Percentiles rank a stretch among this genome's conserved stretches.
Conservation (phyloP, 2,888 invertebrate genomes). For the Teinopalpus imperialis region DNA sequence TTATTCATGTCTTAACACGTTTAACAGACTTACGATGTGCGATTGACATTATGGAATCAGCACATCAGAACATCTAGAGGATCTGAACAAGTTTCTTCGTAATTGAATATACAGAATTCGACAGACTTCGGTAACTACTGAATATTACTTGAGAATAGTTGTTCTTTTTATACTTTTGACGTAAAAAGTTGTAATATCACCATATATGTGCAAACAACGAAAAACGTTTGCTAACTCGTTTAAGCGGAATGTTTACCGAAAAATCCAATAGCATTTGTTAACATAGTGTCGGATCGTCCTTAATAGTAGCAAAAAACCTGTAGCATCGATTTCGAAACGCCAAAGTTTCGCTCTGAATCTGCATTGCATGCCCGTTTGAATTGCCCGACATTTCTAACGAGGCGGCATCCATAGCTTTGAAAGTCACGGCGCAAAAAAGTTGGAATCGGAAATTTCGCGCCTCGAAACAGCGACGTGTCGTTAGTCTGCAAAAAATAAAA, state of each 20-base stretch:
- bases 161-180: slow-evolving; percentile 27
- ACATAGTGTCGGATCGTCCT: slow-evolving; percentile 52
- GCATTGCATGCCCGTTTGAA: slow-evolving; percentile 28
- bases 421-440: slow-evolving; percentile 22
- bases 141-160: slow-evolving; percentile 32
- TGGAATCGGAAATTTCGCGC: slow-evolving; percentile 31
- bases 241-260: slow-evolving; percentile 28
- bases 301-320: slow-evolving; percentile 29
- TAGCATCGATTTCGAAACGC: slow-evolving; percentile 30
- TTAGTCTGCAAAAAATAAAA: slow-evolving; percentile 28
- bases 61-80: slow-evolving; percentile 47
- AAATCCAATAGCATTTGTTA: slow-evolving; percentile 58
- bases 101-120: slow-evolving; percentile 52
- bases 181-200: slow-evolving; percentile 28
- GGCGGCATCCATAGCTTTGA: slow-evolving; percentile 16
- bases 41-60: slow-evolving; percentile 58
- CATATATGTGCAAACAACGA: slow-evolving; percentile 28
- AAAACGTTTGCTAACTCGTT: slow-evolving; percentile 32
- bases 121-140: slow-evolving; percentile 33
- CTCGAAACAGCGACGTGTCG: slow-evolving; percentile 27
- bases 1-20: slow-evolving; percentile 55
- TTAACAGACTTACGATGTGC: slow-evolving; percentile 54
- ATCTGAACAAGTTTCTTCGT: slow-evolving; percentile 48
- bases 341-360: slow-evolving; percentile 51
- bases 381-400: slow-evolving; percentile 33